phyloP scores from a whole-genome alignment of 1,140 invertebrate genomes.

The Bombyx mandarina region DNA sequence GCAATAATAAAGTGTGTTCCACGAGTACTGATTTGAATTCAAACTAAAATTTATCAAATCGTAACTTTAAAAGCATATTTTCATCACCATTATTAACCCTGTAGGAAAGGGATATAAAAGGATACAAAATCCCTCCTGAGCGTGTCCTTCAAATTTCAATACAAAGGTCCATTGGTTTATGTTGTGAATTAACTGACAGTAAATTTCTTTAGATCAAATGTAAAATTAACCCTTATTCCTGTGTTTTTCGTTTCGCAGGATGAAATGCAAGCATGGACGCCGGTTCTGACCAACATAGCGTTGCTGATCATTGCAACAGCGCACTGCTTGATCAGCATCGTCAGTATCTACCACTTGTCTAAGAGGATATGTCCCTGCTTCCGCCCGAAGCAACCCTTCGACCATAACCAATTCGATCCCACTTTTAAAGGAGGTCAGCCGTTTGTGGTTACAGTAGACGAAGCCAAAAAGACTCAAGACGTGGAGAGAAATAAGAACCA shows the following conservation, averaged over 20 bases:
- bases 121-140: too few species aligned
- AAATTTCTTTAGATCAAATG: too few species aligned
- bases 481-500: constrained; percentile 35
- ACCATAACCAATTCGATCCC: constrained; percentile 68
- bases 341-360: constrained; percentile 71
- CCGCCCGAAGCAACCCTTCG: constrained; percentile 55
- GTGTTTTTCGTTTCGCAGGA: constrained; percentile 26
- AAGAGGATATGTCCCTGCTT: constrained; percentile 72
- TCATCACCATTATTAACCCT: too few species aligned
- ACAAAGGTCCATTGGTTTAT: too few species aligned
- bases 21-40: too few species aligned
- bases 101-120: too few species aligned
- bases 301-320: constrained; percentile 69
- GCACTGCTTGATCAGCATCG: constrained; percentile 69
- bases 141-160: too few species aligned
- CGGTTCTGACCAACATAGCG: constrained; percentile 70
- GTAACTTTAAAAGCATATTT: too few species aligned
- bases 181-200: too few species aligned
- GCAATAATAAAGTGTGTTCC: too few species aligned
- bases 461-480: constrained; percentile 42
- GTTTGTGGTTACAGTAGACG: constrained; percentile 49
- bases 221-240: too few species aligned
- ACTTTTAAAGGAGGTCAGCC: constrained; percentile 42
- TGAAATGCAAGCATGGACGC: constrained; percentile 67
- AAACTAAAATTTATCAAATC: too few species aligned